Base-by-base conservation (phyloP, 2,888 invertebrate species). In the Megalurothrips usitatus region DNA sequence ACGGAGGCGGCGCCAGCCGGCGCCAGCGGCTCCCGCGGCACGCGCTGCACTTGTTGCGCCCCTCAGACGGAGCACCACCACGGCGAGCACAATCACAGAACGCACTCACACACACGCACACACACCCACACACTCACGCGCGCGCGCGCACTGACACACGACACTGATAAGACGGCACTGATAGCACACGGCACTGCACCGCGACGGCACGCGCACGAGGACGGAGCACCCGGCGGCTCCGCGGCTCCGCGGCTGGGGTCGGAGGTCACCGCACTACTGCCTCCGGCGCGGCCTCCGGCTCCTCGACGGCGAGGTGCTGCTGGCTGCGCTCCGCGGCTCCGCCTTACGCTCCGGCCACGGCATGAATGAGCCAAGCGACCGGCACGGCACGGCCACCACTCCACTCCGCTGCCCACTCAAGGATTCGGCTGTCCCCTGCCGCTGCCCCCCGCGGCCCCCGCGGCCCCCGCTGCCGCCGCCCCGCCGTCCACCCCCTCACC, bases 321-420 rank as follows among this genome's bases (percentile, higher is more conserved):
- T 11, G 23, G 23, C 23, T 26, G 26, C 26, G 68, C 68, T 23
- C 23, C 23, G 63, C n/a, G n/a, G 68, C 68, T 68, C 68, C 68
- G 26, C 68, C 23, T 26, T 23, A 23, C 68, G 68, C 68, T 26
- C 68, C 23, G 68, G 68, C 68, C 68, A 75, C 26, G 68, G 23
- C 68, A 75, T 75, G 68, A 75, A 75, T 75, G 68, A 75, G 68
- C 68, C 12, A 1, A 26, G 26, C 23, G 68, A 58, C 58, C 17
- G 58, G 52, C 52, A 12, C 12, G 52, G 52, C 52, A 19, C 19
- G n/a, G 58, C 58, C 58, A 52, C 52, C 52, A 58, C 58, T 58
- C 58, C 58, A 58, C 58, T 58, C 58, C 23, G 68, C 68, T 75
- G 68, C 68, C 68, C 68, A 75, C 68, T 75, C 68, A 75, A 26